phyloP scores from a whole-genome alignment of 2,888 invertebrate species.

The Drosophila basisetae region DNA sequence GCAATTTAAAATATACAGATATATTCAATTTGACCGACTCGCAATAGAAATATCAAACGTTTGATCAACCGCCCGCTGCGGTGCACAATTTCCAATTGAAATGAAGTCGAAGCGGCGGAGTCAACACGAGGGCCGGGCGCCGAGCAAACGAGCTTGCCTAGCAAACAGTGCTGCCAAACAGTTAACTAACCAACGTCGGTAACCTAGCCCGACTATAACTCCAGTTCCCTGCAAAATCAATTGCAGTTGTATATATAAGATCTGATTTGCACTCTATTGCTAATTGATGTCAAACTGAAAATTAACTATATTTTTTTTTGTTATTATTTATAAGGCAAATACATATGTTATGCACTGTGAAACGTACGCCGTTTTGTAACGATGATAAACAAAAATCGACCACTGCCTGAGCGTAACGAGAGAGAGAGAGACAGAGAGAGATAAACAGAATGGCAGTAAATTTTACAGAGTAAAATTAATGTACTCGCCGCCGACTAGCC shows the following conservation, averaged over 20 bases:
- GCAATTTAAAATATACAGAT: slow-evolving; percentile 48
- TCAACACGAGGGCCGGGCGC: slow-evolving; percentile 34
- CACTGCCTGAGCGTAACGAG: slow-evolving; percentile 9
- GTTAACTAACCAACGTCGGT: slow-evolving; percentile 16
- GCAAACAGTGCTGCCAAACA: slow-evolving; percentile 44
- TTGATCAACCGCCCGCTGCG: slow-evolving; percentile 57
- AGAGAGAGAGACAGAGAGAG: slow-evolving; percentile 9
- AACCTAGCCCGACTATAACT: too few species aligned
- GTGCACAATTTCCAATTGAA: slow-evolving; percentile 72
- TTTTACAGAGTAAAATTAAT: background rate
- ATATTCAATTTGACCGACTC: slow-evolving; percentile 49
- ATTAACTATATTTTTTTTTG: background rate
- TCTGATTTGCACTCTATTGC: background rate
- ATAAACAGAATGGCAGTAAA: slow-evolving; percentile 17
- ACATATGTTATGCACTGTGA: slow-evolving; percentile 27
- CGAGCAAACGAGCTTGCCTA: slow-evolving; percentile 42
- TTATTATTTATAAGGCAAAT: background rate
- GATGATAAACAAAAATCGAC: slow-evolving; percentile 46
- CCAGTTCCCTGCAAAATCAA: background rate
- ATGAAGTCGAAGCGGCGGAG: slow-evolving; percentile 63
- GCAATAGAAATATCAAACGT: slow-evolving; percentile 25
- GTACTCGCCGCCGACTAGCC: background rate
- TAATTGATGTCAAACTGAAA: background rate
- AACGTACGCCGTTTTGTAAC: slow-evolving; percentile 26
- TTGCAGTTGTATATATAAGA: background rate